Percentiles rank a stretch among this genome's conserved stretches.
Conservation (phyloP, 1,140 invertebrate genomes). For the Aphelenchoides fujianensis region DNA sequence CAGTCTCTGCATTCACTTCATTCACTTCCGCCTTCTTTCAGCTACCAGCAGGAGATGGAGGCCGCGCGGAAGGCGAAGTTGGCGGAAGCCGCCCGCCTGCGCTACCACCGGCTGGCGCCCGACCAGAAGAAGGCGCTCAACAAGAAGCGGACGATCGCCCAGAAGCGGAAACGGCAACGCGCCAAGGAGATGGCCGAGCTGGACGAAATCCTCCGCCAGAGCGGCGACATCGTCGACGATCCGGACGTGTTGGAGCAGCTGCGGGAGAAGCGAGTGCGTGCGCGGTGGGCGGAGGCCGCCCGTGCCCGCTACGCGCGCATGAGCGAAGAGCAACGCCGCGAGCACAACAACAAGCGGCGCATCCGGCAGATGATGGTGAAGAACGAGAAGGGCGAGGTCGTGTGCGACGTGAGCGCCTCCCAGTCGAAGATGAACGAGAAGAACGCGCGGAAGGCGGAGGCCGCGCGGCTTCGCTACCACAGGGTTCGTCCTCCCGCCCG, state of each 20-base stretch:
- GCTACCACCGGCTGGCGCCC: slow-evolving; percentile 38
- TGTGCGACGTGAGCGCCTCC: slow-evolving; percentile 17
- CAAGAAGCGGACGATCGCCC: slow-evolving; percentile 40
- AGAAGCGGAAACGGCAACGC: slow-evolving; percentile 44
- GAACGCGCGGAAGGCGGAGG: slow-evolving; percentile 44
- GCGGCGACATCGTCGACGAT: slow-evolving; percentile 43
- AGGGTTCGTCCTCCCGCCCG: background rate
- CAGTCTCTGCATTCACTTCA: background rate
- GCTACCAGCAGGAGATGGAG: slow-evolving; percentile 36
- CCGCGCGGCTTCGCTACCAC: slow-evolving; percentile 39
- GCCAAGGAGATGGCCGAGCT: slow-evolving; percentile 47
- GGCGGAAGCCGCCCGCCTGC: slow-evolving; percentile 7
- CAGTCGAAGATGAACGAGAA: slow-evolving; percentile 41
- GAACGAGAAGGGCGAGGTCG: slow-evolving; percentile 35
- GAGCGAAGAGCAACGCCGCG: slow-evolving; percentile 38
- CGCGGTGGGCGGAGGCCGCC: slow-evolving; percentile 45
- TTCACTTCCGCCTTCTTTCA: background rate
- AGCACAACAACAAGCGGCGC: slow-evolving; percentile 42
- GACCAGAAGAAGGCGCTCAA: slow-evolving; percentile 46
- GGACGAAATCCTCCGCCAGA: slow-evolving; percentile 38
- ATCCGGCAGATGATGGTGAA: slow-evolving; percentile 40
- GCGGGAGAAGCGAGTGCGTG: slow-evolving; percentile 42
- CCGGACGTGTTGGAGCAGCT: slow-evolving; percentile 44
- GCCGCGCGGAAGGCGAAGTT: slow-evolving; percentile 33
- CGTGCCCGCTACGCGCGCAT: slow-evolving; percentile 25